phyloP scores from a whole-genome alignment of 2,797 vertebrate genomes.

The Cossypha niveicapilla region DNA sequence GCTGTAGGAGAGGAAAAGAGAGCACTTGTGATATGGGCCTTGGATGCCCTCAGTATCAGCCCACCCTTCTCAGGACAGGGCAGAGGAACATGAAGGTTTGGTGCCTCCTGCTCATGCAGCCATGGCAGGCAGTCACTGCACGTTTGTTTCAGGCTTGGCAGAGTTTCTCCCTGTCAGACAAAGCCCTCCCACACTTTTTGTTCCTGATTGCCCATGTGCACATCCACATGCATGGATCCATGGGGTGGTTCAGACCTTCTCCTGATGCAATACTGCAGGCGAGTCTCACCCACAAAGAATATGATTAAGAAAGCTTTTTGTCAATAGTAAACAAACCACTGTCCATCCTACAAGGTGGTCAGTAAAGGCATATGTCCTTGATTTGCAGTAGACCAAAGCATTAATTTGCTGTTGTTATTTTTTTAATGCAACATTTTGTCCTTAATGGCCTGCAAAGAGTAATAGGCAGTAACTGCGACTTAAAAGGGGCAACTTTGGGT shows the following conservation, averaged over 20 bases:
- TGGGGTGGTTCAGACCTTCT: neutral
- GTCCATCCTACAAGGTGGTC: neutral
- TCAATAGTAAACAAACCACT: neutral
- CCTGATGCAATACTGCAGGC: neutral
- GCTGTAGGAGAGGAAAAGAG: neutral
- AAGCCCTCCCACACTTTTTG: neutral
- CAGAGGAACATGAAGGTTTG: neutral
- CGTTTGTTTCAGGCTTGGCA: neutral
- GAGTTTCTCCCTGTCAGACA: neutral
- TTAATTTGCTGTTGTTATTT: conserved; percentile 14
- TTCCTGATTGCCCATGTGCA: fast-evolving
- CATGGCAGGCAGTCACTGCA: neutral
- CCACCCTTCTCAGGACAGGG: neutral
- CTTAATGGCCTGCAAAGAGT: neutral
- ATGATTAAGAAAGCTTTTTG: neutral
- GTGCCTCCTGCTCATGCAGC: fast-evolving
- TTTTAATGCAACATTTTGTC: conserved; percentile 20
- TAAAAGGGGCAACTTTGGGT: conserved; percentile 12
- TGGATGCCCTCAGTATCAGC: too few species aligned
- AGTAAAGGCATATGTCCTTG: neutral
- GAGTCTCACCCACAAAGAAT: neutral
- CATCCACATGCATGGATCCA: too few species aligned
- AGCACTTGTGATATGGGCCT: fast-evolving
- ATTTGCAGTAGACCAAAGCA: neutral
- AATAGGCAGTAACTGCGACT: conserved; percentile 1